Percentiles rank a stretch among this genome's conserved stretches.
Evolutionary conservation across 1,140 invertebrate species (phyloP).

Genomic region (Grapholita molesta): DNA sequence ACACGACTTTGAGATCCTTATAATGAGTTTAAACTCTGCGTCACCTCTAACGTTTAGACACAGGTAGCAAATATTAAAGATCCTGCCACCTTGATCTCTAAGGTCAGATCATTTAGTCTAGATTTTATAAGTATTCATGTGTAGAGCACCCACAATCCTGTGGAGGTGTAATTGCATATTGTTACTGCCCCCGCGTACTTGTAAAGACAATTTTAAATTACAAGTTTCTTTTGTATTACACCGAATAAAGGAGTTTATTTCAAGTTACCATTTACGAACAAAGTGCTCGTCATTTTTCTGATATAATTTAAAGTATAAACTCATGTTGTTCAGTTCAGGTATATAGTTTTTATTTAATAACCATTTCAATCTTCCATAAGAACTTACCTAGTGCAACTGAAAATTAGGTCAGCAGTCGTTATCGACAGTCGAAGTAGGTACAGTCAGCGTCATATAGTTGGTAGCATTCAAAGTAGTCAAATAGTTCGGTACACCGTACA

Average conservation of each 20-base stretch:
- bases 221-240: background rate
- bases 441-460: too few species aligned
- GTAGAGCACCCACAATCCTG: conserved; percentile 37
- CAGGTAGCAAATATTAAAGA: background rate
- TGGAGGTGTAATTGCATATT: conserved; percentile 53
- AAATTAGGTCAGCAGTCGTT: background rate
- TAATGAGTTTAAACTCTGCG: background rate
- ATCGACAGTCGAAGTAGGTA: background rate
- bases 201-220: background rate
- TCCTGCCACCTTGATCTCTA: conserved; percentile 12
- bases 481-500: too few species aligned
- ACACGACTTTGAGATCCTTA: background rate
- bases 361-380: background rate
- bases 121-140: conserved; percentile 28
- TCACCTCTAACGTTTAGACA: background rate
- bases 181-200: conserved; percentile 33
- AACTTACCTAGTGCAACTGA: background rate
- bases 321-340: background rate
- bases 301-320: background rate
- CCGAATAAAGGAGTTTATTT: background rate
- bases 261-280: conserved; percentile 4
- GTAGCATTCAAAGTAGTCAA: too few species aligned
- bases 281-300: conserved; percentile 4
- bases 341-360: background rate
- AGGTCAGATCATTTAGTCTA: conserved; percentile 54